Conservation (phyloP, 1,140 invertebrate species). For the Nylanderia fulva region DNA sequence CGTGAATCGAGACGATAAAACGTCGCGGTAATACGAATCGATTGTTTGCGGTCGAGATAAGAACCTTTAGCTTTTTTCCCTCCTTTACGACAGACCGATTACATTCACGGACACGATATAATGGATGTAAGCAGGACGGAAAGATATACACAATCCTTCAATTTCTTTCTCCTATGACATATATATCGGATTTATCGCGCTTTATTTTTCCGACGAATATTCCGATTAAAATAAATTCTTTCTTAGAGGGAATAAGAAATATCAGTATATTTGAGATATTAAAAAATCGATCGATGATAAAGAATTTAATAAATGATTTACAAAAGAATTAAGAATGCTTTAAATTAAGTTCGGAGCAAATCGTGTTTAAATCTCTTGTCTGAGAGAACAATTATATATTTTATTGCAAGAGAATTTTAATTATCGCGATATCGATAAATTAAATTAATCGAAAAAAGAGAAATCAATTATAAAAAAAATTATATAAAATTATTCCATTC, state of each 20-base stretch:
- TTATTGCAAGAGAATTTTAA: background rate
- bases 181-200: background rate
- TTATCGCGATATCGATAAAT: background rate
- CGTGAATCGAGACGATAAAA: background rate
- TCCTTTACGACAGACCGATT: constrained; percentile 3
- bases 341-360: no score
- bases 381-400: background rate
- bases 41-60: background rate
- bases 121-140: background rate
- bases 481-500: background rate
- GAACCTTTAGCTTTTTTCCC: constrained; percentile 9
- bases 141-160: no score
- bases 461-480: background rate
- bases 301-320: background rate
- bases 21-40: background rate
- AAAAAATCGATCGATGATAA: background rate
- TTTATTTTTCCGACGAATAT: background rate
- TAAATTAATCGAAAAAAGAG: background rate
- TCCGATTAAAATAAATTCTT: background rate
- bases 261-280: background rate
- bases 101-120: background rate
- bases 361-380: background rate
- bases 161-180: background rate
- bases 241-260: background rate
- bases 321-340: no score